Evolutionary conservation across 2,888 invertebrate genomes (phyloP), one percentile per base, ranked within the genome.

Genomic region (Antheraea yamamai): DNA sequence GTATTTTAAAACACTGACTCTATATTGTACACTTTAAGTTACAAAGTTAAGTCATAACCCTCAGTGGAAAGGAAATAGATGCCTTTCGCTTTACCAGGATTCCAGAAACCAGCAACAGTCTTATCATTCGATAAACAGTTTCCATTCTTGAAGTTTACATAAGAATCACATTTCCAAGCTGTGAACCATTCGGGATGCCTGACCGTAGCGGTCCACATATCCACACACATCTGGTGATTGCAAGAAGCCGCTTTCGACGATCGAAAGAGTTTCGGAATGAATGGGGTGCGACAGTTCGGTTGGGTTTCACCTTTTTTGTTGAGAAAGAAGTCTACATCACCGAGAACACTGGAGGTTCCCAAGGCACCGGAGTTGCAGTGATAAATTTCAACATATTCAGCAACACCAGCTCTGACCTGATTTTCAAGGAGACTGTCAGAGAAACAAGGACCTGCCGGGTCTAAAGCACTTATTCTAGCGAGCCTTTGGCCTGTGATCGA

Each of bases 281-380:
- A 78, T 0, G 89, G 88, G 1, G 88, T 88, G 0, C 81, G 86
- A 78, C 95, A 95, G 16, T 95, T 91, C 1, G 95, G 95, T 82
- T 96, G 96, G 0, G 88, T 81, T n/a, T 79, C 79, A 0, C 95
- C 95, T n/a, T 91, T 91, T 80, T 93, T 95, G 81, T 95, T 95
- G 3, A 93, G 88, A 78, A 89, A 94, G 80, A 95, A 94, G 82
- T 95, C 95, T 4, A 89, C 86, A 74, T 92, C 91, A 8, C 94
- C 95, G 16, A 93, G 80, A 4, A 89, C 88, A 73, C 84, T 83
- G 18, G 83, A 87, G 70, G 89, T 87, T 20, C 91, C 92, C 10
- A 91, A 79, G 4, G 85, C 84, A 4, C 92, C 94, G 52, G 89
- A 90, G 30, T 58, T 72, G n/a, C 75, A 75, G 47, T 75, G 75